Conservation (phyloP, 2,797 vertebrate genomes). For the Phrynocephalus forsythii region DNA sequence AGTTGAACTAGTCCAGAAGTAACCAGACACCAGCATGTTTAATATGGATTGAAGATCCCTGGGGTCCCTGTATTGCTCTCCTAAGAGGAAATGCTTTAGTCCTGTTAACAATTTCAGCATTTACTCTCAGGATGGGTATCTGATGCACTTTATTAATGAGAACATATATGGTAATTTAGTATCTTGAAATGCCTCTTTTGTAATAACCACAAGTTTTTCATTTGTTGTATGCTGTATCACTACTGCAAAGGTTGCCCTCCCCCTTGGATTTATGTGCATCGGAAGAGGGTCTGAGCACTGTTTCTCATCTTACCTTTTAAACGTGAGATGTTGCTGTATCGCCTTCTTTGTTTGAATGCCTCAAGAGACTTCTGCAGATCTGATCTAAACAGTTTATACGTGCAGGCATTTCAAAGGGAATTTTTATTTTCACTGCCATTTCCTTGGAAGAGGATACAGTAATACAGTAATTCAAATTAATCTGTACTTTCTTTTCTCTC, state of each 20-base stretch:
- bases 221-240: slow-evolving; percentile 23
- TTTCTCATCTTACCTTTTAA: background rate
- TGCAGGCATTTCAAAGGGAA: background rate
- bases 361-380: background rate
- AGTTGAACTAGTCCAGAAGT: slow-evolving; percentile 31
- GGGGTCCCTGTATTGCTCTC: slow-evolving; percentile 26
- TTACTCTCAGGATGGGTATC: slow-evolving; percentile 59
- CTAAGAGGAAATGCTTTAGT: slow-evolving; percentile 50
- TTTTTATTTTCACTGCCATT: too few relatives aligned
- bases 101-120: slow-evolving; percentile 13
- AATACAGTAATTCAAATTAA: background rate
- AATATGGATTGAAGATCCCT: slow-evolving; percentile 12
- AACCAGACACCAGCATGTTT: background rate
- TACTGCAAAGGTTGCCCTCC: slow-evolving; percentile 1
- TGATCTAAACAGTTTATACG: background rate
- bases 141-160: slow-evolving; percentile 41
- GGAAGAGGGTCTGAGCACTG: background rate
- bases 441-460: background rate
- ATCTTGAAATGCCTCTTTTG: slow-evolving; percentile 13
- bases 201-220: slow-evolving; percentile 4
- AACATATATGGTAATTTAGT: background rate
- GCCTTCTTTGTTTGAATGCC: too few relatives aligned
- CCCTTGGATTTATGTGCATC: background rate
- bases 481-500: background rate
- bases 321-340: background rate